phyloP scores from a whole-genome alignment of 2,888 invertebrate genomes.

The Campoletis raptor region DNA sequence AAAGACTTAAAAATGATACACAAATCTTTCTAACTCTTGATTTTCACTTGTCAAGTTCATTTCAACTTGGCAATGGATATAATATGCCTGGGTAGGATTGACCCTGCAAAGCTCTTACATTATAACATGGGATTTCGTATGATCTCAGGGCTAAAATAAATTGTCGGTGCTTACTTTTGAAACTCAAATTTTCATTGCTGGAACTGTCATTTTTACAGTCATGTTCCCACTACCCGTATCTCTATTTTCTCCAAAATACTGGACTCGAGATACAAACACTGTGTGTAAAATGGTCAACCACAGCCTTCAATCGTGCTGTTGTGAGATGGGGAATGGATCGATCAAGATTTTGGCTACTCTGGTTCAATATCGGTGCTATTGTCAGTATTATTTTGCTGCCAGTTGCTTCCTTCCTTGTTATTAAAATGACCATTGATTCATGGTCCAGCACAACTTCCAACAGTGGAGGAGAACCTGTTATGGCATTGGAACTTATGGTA shows the following conservation, averaged over 20 bases:
- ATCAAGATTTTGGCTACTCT: slow-evolving; percentile 88
- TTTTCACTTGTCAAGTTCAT: not conserved
- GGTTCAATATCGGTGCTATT: slow-evolving; percentile 90
- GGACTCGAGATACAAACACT: slow-evolving; percentile 91
- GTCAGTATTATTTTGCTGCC: slow-evolving; percentile 88
- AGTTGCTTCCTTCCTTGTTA: slow-evolving; percentile 86
- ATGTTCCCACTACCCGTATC: slow-evolving; percentile 93
- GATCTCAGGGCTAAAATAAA: not conserved
- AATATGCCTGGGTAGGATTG: not conserved
- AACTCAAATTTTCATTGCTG: slow-evolving; percentile 28
- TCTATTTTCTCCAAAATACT: slow-evolving; percentile 91
- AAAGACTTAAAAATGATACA: not conserved
- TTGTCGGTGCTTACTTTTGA: not conserved
- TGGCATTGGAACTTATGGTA: slow-evolving; percentile 84
- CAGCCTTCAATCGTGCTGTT: slow-evolving; percentile 91
- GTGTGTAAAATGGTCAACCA: slow-evolving; percentile 92
- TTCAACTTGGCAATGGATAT: not conserved
- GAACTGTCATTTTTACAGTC: slow-evolving; percentile 88
- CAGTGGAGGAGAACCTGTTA: slow-evolving; percentile 57
- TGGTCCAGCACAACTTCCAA: slow-evolving; percentile 72
- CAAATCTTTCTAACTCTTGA: not conserved
- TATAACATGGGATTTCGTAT: not conserved
- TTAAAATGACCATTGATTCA: slow-evolving; percentile 81
- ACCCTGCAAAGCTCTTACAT: not conserved
- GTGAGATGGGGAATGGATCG: slow-evolving; percentile 90